Percentiles rank a stretch among this genome's conserved stretches.
Evolutionary conservation across 1,140 invertebrate species (phyloP).

Genomic region (Drosophila albomicans): DNA sequence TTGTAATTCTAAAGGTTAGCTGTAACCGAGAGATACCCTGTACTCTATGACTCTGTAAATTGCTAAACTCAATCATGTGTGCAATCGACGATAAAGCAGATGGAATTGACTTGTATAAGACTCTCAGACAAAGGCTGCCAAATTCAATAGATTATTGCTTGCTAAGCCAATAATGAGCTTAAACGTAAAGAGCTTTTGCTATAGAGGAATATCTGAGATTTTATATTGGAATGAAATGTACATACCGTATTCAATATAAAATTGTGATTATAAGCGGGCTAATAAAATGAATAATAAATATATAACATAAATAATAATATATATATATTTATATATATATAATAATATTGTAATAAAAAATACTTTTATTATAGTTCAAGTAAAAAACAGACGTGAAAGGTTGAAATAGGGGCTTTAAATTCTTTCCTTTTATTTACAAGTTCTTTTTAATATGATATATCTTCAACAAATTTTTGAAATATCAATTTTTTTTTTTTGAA

Average conservation of each 20-base stretch:
- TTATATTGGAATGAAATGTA: neutral
- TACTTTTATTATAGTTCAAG: too few species aligned
- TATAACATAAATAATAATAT: too few species aligned
- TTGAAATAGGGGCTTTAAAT: too few species aligned
- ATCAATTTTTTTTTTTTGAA: too few species aligned
- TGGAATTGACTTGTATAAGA: neutral
- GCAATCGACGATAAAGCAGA: neutral
- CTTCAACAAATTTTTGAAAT: too few species aligned
- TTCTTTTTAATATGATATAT: too few species aligned
- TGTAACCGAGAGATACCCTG: neutral
- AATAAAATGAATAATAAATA: too few species aligned
- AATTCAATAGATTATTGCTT: slow-evolving; percentile 2
- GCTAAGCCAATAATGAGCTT: neutral
- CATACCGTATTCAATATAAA: neutral
- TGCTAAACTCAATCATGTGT: neutral
- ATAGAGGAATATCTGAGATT: neutral
- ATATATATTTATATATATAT: too few species aligned
- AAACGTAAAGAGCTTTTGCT: neutral
- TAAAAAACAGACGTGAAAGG: too few species aligned
- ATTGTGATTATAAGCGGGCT: too few species aligned
- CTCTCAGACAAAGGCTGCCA: neutral
- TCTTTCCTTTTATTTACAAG: too few species aligned
- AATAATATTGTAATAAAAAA: too few species aligned
- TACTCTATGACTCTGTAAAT: neutral
- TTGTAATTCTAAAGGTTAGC: neutral